Evolutionary conservation across 2,113 vertebrate species (phyloP).

Genomic region (Gasterosteus nipponicus): DNA sequence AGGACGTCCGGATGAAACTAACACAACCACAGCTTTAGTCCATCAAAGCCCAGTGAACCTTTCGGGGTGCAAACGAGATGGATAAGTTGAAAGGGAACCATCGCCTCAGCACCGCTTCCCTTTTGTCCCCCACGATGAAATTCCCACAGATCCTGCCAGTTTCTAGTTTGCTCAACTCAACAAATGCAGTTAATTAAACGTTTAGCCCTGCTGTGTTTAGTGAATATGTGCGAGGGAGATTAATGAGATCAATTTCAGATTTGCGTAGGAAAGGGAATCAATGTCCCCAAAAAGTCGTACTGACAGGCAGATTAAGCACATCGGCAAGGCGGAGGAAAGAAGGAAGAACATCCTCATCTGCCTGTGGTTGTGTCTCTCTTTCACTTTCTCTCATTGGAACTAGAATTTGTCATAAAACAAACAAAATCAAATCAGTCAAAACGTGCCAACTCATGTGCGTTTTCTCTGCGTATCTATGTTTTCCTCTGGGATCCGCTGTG

Average conservation of each 20-base stretch:
- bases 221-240: conserved; percentile 61
- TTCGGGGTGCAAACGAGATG: conserved; percentile 9
- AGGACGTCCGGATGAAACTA: conserved; percentile 17
- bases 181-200: conserved; percentile 64
- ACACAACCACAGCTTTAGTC: conserved; percentile 14
- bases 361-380: conserved; percentile 18
- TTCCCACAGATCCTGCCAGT: conserved; percentile 14
- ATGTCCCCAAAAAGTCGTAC: conserved; percentile 63
- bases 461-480: conserved; percentile 8
- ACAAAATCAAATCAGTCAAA: conserved; percentile 31
- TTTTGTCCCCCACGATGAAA: conserved; percentile 14
- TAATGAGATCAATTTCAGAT: conserved; percentile 77
- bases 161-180: conserved; percentile 44
- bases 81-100: conserved; percentile 23
- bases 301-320: conserved; percentile 68
- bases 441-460: not conserved
- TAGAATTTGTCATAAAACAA: conserved; percentile 49
- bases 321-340: conserved; percentile 19
- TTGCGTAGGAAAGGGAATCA: conserved; percentile 64
- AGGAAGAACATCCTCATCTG: conserved; percentile 15
- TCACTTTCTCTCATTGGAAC: conserved; percentile 26
- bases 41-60: conserved; percentile 15
- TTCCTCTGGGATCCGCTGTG: conserved; percentile 12
- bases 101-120: not conserved
- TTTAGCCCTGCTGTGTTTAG: conserved; percentile 54